phyloP scores from a whole-genome alignment of 2,888 invertebrate species.

The Oxyteleia sp. region DNA sequence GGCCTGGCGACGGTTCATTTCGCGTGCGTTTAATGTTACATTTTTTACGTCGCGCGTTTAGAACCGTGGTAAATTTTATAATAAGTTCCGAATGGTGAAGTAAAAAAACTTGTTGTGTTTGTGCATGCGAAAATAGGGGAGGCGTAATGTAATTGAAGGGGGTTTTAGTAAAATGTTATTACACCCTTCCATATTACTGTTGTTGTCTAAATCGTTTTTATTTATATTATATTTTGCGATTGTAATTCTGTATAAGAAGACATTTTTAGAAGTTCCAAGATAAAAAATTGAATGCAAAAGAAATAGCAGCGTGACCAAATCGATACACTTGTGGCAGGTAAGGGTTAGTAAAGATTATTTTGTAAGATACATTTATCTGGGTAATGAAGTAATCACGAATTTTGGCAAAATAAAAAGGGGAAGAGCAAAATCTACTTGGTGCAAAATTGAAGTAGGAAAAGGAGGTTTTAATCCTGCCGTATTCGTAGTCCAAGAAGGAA shows the following conservation, averaged over 20 bases:
- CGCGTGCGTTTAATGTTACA: slow-evolving; percentile 30
- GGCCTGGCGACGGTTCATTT: slow-evolving; percentile 43
- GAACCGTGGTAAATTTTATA: slow-evolving; percentile 36
- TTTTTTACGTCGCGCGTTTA: slow-evolving; percentile 35
- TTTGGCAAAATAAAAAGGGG: slow-evolving; percentile 24
- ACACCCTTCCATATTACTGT: too few relatives aligned
- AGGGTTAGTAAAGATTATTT: background rate
- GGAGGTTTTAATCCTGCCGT: slow-evolving; percentile 60
- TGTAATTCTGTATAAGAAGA: too few relatives aligned
- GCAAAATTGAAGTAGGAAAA: slow-evolving; percentile 39
- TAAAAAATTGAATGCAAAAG: too few relatives aligned
- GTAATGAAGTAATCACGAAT: slow-evolving; percentile 48
- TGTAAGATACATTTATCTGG: background rate
- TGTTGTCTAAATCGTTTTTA: too few relatives aligned
- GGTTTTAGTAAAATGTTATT: too few relatives aligned
- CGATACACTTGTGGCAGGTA: background rate
- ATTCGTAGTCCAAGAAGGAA: slow-evolving; percentile 42
- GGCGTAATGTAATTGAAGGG: background rate
- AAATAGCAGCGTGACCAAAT: too few relatives aligned
- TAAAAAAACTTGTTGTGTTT: too few relatives aligned
- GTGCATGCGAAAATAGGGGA: background rate
- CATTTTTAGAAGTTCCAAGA: too few relatives aligned
- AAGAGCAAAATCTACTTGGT: slow-evolving; percentile 17
- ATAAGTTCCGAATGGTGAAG: too few relatives aligned
- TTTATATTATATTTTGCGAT: too few relatives aligned